These are phyloP conservation scores for Hirtodrosophila trivittata DNA, from an alignment of 2,888 invertebrate species.

Conservation along the genomic window DNA sequence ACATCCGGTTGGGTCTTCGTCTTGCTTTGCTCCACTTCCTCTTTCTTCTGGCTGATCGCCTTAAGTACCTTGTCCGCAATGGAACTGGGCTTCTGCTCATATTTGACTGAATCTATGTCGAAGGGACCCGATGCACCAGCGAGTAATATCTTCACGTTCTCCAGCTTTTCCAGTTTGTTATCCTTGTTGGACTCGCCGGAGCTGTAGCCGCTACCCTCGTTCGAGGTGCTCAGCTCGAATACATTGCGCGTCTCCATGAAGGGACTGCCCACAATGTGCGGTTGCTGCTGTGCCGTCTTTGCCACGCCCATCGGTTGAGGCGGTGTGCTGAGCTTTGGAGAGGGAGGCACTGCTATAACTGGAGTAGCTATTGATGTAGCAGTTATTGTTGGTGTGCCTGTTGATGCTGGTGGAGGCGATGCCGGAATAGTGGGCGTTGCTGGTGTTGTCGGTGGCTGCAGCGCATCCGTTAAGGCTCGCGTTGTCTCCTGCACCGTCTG, in stretches of 20 bases:
- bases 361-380: slow-evolving; percentile 24
- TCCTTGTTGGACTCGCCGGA: slow-evolving; percentile 77
- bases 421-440: slow-evolving; percentile 17
- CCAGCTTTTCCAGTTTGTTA: slow-evolving; percentile 81
- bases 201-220: slow-evolving; percentile 75
- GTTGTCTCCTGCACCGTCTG: slow-evolving; percentile 83
- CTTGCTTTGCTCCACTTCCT: slow-evolving; percentile 84
- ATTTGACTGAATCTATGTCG: slow-evolving; percentile 81
- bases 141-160: slow-evolving; percentile 82
- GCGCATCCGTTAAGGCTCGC: slow-evolving; percentile 77
- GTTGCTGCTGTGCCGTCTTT: slow-evolving; percentile 31
- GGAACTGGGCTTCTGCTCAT: slow-evolving; percentile 84
- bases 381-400: slow-evolving; percentile 17
- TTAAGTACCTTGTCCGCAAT: slow-evolving; percentile 87
- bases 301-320: slow-evolving; percentile 43
- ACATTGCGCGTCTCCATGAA: slow-evolving; percentile 83
- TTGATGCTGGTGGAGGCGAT: background rate
- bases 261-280: slow-evolving; percentile 77
- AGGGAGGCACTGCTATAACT: slow-evolving; percentile 22
- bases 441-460: slow-evolving; percentile 65
- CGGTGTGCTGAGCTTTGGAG: slow-evolving; percentile 63
- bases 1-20: slow-evolving; percentile 76
- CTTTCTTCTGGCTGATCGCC: slow-evolving; percentile 86
- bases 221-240: slow-evolving; percentile 81
- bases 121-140: slow-evolving; percentile 79